Base-by-base conservation (phyloP, 2,888 invertebrate species). In the Subacronicta megacephala region DNA sequence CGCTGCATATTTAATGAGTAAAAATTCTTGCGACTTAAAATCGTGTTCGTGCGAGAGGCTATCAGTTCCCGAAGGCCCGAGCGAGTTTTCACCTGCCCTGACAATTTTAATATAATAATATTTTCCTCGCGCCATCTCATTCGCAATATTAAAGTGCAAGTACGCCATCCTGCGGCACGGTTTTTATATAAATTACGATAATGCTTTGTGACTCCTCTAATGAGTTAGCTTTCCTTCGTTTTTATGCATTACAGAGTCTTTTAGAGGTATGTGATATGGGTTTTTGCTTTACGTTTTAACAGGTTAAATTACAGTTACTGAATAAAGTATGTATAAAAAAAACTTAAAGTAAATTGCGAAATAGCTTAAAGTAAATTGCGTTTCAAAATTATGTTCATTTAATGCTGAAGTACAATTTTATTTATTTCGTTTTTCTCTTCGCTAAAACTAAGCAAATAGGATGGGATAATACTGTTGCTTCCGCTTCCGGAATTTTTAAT, bases 21-120 rank as follows among this genome's bases (percentile, higher is more conserved):
- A 64, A 67, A 59, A 72, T 61, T 61, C 64, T 42, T 53, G 53
- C 72, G 63, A 72, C 57, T 80, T 72, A 45, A 58, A 66, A 47
- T 66, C 62, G 62, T 46, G 54, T 60, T 45, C 46, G 57, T 55
- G 44, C 61, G 67, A 49, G 65, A 33, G 80, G 53, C 80, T 78
- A 81, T 84, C 85, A 80, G 79, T 75, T 77, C 79, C 58, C 62
- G 37, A 57, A 62, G 72, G 77, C 75, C 62, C 71, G 20, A 51
- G 60, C 50, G 75, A 69, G 75, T 75, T 72, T 77, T 82, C 87
- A 87, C 87, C 87, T 87, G 83, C 62, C 80, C 73, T 75, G 83
- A 84, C 84, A 81, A 82, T 87, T 88, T 89, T 89, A 88, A 88
- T 89, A 88, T 85, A 87, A 88, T 85, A 84, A 86, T 82, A 84